A percentile compares a stretch with the other conserved stretches of the same genome.
Conservation (phyloP, 2,797 vertebrate species). For the Enoplosus armatus region DNA sequence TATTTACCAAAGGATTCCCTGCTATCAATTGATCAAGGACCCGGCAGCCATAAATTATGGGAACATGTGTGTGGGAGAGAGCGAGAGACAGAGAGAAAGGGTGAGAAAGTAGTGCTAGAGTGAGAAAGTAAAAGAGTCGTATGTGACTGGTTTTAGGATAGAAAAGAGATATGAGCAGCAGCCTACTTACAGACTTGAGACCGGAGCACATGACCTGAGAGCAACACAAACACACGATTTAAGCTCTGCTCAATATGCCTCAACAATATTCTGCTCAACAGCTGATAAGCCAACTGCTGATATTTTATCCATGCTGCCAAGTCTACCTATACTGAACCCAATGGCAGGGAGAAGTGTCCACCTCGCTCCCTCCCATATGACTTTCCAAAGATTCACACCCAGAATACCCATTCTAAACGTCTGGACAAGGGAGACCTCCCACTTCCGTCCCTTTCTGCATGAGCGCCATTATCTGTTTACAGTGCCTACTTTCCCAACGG, state of each 20-base stretch:
- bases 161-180: slow-evolving; percentile 67
- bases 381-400: slow-evolving; percentile 60
- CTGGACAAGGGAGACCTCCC: slow-evolving; percentile 68
- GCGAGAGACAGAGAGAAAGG: slow-evolving; percentile 19
- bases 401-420: slow-evolving; percentile 56
- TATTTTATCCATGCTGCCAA: slow-evolving; percentile 28
- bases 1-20: slow-evolving; percentile 99
- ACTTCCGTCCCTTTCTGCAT: slow-evolving; percentile 78
- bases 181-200: slow-evolving; percentile 37
- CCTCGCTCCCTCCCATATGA: slow-evolving; percentile 29
- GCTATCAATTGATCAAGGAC: slow-evolving; percentile 99
- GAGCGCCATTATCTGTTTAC: slow-evolving; percentile 82
- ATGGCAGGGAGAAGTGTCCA: slow-evolving; percentile 14
- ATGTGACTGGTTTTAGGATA: slow-evolving; percentile 65
- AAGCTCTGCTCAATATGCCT: slow-evolving; percentile 32
- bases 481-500: slow-evolving; percentile 75
- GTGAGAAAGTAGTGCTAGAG: slow-evolving; percentile 54
- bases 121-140: slow-evolving; percentile 51
- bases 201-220: slow-evolving; percentile 40
- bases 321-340: slow-evolving; percentile 8
- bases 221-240: slow-evolving; percentile 36
- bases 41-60: slow-evolving; percentile 96
- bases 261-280: slow-evolving; percentile 33
- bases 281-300: slow-evolving; percentile 42
- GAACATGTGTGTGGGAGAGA: slow-evolving; percentile 65